Evolutionary conservation across 2,888 invertebrate species (phyloP), one percentile per base, ranked within the genome.

Genomic region (Quadriops clusia): DNA sequence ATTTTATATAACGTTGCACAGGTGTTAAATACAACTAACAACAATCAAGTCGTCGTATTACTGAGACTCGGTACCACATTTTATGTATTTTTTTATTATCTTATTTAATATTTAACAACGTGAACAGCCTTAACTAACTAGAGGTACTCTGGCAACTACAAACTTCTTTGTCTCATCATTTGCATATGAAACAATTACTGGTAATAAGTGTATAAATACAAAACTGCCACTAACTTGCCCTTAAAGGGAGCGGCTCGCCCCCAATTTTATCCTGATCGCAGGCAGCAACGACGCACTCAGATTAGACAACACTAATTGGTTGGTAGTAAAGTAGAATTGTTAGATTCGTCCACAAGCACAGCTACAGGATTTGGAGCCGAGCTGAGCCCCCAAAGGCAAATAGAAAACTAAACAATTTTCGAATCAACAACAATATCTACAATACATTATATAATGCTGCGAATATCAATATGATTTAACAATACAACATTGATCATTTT

Each of bases 401-500:
- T 33, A 40, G 41, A 40, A 49, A 50, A 49, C 46, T 48, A 48
- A 47, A 45, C 45, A 49, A 11, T 34, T 35, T 36, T 44, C 43
- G 49, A 51, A 50, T 51, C 53, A 60, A 59, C 58, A 60, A 59
- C 60, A 54, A 51, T 54, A 60, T 60, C 59, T 60, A 62, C 60
- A 60, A 50, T 51, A 54, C 54, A 57, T 54, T 50, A 51, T 51
- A 36, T 49, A 51, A 44, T 52, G 53, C 44, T 56, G 61, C 58
- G 63, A 63, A 61, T 59, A 60, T 64, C 58, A 56, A 59, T 51
- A 29, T 25, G 32, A 38, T 47, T 49, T 63, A 70, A 72, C 72
- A 72, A 72, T 72, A 72, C 72, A 72, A 72, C 72, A 71, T 72
- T 70, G 67, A 72, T 71, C 68, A 67, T 67, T 50, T 53, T 51